Conservation (phyloP, 2,797 vertebrate species). For the Rhinella marina region DNA sequence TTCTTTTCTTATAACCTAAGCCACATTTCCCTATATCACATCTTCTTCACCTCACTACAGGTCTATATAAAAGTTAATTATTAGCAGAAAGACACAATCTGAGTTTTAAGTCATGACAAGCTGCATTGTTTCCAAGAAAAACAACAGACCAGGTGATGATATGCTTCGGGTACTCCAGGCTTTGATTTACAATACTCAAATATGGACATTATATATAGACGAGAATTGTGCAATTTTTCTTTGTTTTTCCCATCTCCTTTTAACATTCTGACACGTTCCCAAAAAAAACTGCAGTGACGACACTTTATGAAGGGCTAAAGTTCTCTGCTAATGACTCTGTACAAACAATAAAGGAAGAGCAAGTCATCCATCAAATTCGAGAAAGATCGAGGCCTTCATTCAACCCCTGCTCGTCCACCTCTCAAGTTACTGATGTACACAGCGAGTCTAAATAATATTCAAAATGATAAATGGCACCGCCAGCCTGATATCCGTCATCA, state of each 20-base stretch:
- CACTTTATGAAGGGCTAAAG: conserved; percentile 70
- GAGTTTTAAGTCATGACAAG: background rate
- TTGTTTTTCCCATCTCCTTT: background rate
- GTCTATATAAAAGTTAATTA: conserved; percentile 10
- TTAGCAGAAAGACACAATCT: conserved; percentile 20
- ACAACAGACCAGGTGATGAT: background rate
- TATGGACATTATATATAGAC: background rate
- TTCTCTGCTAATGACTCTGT: conserved; percentile 82
- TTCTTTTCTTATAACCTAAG: background rate
- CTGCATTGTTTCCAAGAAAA: conserved; percentile 4
- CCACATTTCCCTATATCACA: background rate
- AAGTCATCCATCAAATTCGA: conserved; percentile 88
- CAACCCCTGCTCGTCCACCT: conserved; percentile 89
- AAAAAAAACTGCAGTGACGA: conserved; percentile 14
- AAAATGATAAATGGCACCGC: conserved; percentile 96
- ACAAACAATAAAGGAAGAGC: conserved; percentile 85
- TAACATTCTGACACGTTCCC: conserved; percentile 2
- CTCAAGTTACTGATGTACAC: conserved; percentile 98
- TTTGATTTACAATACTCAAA: background rate
- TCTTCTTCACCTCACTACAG: background rate
- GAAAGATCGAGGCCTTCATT: conserved; percentile 83
- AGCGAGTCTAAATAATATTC: conserved; percentile 99
- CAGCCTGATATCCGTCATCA: conserved; percentile 96
- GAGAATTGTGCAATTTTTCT: background rate
- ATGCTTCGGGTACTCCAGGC: background rate